Percentiles rank a stretch among this genome's conserved stretches.
Evolutionary conservation across 2,797 vertebrate species (phyloP).

Genomic region (Phaenicophaeus curvirostris): DNA sequence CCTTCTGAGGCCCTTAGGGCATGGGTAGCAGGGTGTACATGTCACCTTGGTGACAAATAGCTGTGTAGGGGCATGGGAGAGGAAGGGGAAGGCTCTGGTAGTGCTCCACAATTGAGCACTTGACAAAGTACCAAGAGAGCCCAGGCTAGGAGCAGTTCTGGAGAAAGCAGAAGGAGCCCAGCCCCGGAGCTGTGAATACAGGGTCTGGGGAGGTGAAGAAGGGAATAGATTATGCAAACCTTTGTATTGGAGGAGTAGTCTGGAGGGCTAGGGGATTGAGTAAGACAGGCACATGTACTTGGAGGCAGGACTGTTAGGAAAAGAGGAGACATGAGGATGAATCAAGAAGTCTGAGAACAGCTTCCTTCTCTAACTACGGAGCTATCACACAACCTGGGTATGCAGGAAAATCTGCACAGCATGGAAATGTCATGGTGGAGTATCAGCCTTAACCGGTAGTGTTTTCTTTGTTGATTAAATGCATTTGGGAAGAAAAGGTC

Average conservation of each 20-base stretch:
- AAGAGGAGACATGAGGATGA: background rate
- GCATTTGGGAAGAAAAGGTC: background rate
- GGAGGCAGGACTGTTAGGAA: background rate
- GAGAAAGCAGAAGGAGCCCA: background rate
- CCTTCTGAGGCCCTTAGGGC: background rate
- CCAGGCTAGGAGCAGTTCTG: background rate
- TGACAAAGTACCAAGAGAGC: background rate
- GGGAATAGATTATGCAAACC: background rate
- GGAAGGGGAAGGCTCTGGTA: background rate
- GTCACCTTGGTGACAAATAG: background rate
- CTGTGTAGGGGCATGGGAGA: background rate
- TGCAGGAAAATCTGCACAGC: background rate
- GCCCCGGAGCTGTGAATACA: background rate
- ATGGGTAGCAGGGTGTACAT: rapidly evolving
- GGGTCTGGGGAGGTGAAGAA: background rate
- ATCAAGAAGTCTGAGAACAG: background rate
- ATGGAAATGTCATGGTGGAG: background rate
- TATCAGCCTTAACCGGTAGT: background rate
- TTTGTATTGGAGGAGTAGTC: background rate
- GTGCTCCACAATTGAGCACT: background rate
- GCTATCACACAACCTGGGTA: background rate
- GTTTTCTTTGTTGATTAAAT: background rate
- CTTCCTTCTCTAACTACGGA: background rate
- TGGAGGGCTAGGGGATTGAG: background rate
- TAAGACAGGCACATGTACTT: background rate